Conservation (phyloP, 2,113 vertebrate genomes). For the Trinectes maculatus region DNA sequence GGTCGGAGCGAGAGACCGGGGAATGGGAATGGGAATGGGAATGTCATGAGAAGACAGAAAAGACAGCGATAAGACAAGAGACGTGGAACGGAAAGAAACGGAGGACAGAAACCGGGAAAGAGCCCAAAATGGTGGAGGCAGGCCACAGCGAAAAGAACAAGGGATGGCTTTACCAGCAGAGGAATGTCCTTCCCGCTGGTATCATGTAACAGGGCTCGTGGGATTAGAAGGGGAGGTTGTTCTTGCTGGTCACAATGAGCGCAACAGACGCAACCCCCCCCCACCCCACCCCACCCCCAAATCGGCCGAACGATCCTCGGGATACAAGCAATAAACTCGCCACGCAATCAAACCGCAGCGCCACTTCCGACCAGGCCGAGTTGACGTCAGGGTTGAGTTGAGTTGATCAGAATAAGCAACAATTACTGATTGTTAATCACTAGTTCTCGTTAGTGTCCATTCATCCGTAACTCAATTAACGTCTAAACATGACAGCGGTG, state of each 20-base stretch:
- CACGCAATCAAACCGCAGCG: slow-evolving; percentile 9
- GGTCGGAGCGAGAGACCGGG: slow-evolving; percentile 16
- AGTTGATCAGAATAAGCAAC: no score
- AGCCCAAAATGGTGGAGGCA: slow-evolving; percentile 3
- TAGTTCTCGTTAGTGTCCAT: no score
- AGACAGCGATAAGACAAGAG: slow-evolving; percentile 7
- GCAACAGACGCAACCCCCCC: slow-evolving; percentile 40
- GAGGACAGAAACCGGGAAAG: slow-evolving; percentile 3
- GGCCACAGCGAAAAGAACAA: slow-evolving; percentile 38
- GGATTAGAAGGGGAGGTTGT: slow-evolving; percentile 56
- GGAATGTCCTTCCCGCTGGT: slow-evolving; percentile 67
- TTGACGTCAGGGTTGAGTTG: no score
- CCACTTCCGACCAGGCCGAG: no score
- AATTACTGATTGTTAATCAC: no score
- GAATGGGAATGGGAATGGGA: slow-evolving; percentile 8
- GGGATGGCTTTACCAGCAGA: slow-evolving; percentile 55
- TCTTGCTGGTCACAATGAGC: slow-evolving; percentile 51
- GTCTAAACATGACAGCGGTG: no score
- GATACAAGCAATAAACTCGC: slow-evolving; percentile 28
- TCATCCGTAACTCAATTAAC: no score
- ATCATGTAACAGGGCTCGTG: slow-evolving; percentile 56
- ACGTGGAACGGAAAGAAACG: background rate
- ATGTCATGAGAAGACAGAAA: background rate
- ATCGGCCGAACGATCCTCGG: slow-evolving; percentile 34
- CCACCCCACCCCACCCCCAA: background rate